Conservation (phyloP, 2,888 invertebrate genomes). For the Pterostichus madidus region DNA sequence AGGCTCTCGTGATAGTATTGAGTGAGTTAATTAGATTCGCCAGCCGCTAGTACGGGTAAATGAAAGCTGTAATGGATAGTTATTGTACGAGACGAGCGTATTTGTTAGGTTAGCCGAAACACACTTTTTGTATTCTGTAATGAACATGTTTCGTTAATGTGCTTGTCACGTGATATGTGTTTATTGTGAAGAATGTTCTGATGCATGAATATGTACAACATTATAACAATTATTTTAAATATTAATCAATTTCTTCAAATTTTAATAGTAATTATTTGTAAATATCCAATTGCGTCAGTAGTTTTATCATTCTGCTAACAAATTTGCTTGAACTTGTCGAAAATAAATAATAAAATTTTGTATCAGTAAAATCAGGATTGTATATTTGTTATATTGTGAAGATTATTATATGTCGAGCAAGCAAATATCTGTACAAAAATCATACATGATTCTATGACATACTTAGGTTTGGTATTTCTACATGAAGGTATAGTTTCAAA, state of each 20-base stretch:
- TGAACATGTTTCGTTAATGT: constrained; percentile 9
- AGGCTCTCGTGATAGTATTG: constrained; percentile 14
- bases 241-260: too few relatives aligned
- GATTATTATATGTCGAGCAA: neutral
- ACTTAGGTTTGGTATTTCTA: too few relatives aligned
- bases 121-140: constrained; percentile 54
- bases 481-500: too few relatives aligned
- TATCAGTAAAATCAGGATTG: neutral
- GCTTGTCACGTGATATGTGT: neutral
- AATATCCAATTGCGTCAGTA: too few relatives aligned
- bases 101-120: constrained; percentile 42
- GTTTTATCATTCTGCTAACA: too few relatives aligned
- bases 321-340: neutral
- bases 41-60: neutral
- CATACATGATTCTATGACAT: neutral
- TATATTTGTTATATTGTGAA: constrained; percentile 19
- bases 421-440: constrained; percentile 17
- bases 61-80: constrained; percentile 3
- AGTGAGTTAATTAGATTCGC: constrained; percentile 13
- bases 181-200: constrained; percentile 3
- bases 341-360: neutral
- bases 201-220: constrained; percentile 3
- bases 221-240: constrained; percentile 10
- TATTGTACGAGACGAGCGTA: neutral
- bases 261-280: too few relatives aligned